Conservation (phyloP, 2,113 vertebrate species). For the Crypturellus undulatus region DNA sequence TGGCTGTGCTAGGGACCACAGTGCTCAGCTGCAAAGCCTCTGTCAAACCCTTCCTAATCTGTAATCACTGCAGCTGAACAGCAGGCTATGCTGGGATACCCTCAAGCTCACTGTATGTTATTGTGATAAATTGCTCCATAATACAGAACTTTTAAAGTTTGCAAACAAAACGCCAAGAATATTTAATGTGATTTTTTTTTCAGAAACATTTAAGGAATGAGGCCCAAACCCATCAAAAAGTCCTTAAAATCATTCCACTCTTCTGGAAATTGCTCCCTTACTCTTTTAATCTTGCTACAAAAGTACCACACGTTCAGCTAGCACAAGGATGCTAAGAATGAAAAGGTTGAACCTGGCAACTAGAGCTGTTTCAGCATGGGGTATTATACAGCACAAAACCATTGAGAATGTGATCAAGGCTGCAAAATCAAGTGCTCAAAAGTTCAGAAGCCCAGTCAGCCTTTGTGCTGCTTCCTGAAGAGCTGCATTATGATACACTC, state of each 20-base stretch:
- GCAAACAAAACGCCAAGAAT: neutral
- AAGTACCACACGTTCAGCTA: neutral
- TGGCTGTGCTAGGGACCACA: neutral
- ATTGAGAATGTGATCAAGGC: neutral
- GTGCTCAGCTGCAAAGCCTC: neutral
- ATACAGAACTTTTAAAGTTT: neutral
- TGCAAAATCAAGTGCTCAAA: neutral
- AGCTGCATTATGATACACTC: neutral
- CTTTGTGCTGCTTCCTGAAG: neutral
- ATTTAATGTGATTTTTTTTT: neutral
- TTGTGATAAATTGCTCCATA: neutral
- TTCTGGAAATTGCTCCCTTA: neutral
- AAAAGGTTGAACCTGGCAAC: constrained; percentile 5
- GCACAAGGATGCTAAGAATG: neutral
- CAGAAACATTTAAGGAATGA: neutral
- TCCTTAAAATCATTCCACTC: neutral
- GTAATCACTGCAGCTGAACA: neutral
- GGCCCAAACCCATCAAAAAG: neutral
- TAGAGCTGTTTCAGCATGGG: neutral
- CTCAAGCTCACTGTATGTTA: neutral
- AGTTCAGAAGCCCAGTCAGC: neutral
- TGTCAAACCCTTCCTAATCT: neutral
- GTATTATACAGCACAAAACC: neutral
- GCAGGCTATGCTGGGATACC: neutral
- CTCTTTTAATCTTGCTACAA: constrained; percentile 4